These are phyloP conservation scores for Dendrocopos noguchii DNA, from an alignment of 2,113 vertebrate species.

Conservation along the genomic window DNA sequence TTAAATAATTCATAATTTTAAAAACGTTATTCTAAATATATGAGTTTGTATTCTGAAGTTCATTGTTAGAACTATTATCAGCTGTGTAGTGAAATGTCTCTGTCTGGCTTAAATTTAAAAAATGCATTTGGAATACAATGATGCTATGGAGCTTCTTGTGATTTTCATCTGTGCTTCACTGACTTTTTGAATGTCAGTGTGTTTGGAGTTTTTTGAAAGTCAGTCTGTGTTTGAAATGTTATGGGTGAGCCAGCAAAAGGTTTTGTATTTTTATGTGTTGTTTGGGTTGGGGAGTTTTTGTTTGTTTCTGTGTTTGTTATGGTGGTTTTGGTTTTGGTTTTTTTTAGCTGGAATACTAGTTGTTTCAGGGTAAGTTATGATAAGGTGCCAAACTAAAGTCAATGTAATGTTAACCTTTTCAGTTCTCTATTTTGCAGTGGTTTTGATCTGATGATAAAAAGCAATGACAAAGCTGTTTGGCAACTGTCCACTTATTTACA, in stretches of 20 bases:
- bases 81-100: neutral
- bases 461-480: neutral
- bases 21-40: neutral
- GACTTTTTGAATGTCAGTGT: neutral
- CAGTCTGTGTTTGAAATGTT: slow-evolving; percentile 7
- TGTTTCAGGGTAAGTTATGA: slow-evolving; percentile 36
- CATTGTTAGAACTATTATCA: slow-evolving; percentile 2
- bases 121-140: slow-evolving; percentile 49
- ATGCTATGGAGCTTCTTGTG: neutral
- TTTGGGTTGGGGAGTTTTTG: neutral
- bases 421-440: slow-evolving; percentile 31
- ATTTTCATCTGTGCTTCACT: slow-evolving; percentile 61
- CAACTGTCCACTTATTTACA: neutral
- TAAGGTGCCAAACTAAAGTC: slow-evolving; percentile 47
- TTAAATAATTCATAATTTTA: neutral
- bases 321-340: too few species aligned
- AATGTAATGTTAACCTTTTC: slow-evolving; percentile 41
- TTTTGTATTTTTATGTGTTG: neutral
- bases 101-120: slow-evolving; percentile 65
- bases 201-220: too few species aligned
- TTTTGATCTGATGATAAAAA: slow-evolving; percentile 18
- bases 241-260: slow-evolving; percentile 9
- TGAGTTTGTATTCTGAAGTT: slow-evolving; percentile 33
- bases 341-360: neutral
- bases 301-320: neutral